phyloP scores from a whole-genome alignment of 1,140 invertebrate species.

The Caenorhabditis remanei region DNA sequence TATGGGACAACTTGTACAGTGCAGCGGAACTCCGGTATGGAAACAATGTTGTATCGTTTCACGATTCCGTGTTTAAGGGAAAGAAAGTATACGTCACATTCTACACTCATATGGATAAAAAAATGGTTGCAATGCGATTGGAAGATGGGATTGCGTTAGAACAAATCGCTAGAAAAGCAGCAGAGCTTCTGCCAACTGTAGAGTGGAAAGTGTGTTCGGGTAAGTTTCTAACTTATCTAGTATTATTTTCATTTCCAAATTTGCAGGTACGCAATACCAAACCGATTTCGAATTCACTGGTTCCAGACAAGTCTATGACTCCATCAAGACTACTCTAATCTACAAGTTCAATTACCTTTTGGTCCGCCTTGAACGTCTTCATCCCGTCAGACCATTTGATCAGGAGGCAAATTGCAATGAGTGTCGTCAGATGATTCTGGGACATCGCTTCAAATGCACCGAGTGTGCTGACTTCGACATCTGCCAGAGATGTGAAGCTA shows the following conservation, averaged over 20 bases:
- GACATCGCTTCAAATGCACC: conserved; percentile 8
- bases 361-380: neutral
- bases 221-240: neutral
- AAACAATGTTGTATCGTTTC: neutral
- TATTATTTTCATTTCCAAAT: neutral
- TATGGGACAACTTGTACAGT: neutral
- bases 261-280: neutral
- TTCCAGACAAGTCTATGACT: neutral
- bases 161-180: neutral
- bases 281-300: neutral
- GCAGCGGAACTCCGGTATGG: neutral
- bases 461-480: neutral
- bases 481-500: neutral
- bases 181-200: neutral
- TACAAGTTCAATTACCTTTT: neutral
- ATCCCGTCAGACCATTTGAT: neutral
- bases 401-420: neutral
- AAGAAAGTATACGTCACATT: neutral
- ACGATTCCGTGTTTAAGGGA: neutral
- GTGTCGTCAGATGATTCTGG: neutral
- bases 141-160: neutral
- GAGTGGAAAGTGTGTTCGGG: conserved; percentile 1
- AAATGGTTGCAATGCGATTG: neutral
- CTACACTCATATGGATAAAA: neutral
- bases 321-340: neutral